Conservation (phyloP, 2,797 vertebrate genomes). For the Buceros bicornis region DNA sequence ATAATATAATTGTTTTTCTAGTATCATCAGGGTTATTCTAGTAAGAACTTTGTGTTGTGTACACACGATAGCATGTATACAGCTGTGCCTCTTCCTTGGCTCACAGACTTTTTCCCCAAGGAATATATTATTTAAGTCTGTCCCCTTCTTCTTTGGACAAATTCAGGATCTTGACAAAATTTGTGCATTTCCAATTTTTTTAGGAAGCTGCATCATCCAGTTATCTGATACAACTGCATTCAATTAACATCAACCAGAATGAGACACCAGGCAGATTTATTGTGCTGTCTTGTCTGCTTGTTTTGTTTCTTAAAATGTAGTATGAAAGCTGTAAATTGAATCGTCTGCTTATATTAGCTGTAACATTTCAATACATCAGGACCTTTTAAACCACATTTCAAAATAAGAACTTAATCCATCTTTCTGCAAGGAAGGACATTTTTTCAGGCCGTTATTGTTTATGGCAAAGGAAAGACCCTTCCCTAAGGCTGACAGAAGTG, state of each 20-base stretch:
- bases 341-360: slow-evolving; percentile 67
- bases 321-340: slow-evolving; percentile 73
- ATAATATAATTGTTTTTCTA: background rate
- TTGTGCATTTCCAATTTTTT: background rate
- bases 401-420: slow-evolving; percentile 41
- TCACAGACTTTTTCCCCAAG: background rate
- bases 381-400: slow-evolving; percentile 48
- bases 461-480: background rate
- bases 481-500: background rate
- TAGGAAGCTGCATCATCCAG: slow-evolving; percentile 26
- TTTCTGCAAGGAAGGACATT: slow-evolving; percentile 3
- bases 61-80: background rate
- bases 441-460: slow-evolving; percentile 7
- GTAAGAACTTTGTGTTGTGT: background rate
- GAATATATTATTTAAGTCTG: background rate
- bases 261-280: slow-evolving; percentile 46
- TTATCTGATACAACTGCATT: slow-evolving; percentile 28
- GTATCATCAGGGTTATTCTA: background rate
- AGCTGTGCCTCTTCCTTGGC: background rate
- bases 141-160: slow-evolving; percentile 3
- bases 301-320: slow-evolving; percentile 63
- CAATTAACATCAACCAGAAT: slow-evolving; percentile 55
- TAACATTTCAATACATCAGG: slow-evolving; percentile 51
- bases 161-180: slow-evolving; percentile 19
- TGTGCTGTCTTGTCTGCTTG: slow-evolving; percentile 47